Conservation (phyloP, 2,797 vertebrate species). For the Knipowitschia caucasica region DNA sequence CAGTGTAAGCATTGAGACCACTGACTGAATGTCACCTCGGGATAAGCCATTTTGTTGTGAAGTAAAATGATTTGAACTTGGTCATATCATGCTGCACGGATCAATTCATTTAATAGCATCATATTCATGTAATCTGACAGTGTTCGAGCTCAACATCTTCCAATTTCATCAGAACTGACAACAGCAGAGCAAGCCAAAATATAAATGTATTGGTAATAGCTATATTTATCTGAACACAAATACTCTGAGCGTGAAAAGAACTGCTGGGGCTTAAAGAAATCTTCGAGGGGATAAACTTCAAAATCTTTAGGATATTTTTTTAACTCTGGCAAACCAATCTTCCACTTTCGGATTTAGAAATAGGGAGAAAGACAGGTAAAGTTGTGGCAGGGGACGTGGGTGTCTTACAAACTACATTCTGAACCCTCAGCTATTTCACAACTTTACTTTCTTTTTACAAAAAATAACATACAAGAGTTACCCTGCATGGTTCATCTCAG, state of each 20-base stretch:
- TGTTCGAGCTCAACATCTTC: constrained; percentile 30
- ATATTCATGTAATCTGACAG: too few species aligned
- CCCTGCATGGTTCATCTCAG: constrained; percentile 19
- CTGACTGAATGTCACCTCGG: constrained; percentile 42
- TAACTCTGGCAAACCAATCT: constrained; percentile 16
- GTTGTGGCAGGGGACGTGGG: constrained; percentile 32
- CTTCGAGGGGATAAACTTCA: constrained; percentile 41
- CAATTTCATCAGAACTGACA: constrained; percentile 41
- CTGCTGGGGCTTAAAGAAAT: constrained; percentile 26
- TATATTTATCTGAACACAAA: constrained; percentile 46
- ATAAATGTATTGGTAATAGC: constrained; percentile 27
- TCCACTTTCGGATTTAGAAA: constrained; percentile 36
- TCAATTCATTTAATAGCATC: constrained; percentile 41
- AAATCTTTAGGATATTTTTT: constrained; percentile 32
- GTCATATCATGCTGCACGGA: constrained; percentile 33
- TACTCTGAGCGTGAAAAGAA: constrained; percentile 44
- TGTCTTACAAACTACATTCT: constrained; percentile 54
- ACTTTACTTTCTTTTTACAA: constrained; percentile 42
- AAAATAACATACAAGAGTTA: constrained; percentile 43
- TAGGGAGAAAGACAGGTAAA: constrained; percentile 31
- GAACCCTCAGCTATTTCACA: constrained; percentile 63
- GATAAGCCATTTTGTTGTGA: constrained; percentile 32
- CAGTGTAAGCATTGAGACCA: constrained; percentile 41
- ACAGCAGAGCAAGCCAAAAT: constrained; percentile 18
- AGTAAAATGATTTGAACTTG: constrained; percentile 28